Base-by-base conservation (phyloP, 2,888 invertebrate species). In the Erebia aethiops region DNA sequence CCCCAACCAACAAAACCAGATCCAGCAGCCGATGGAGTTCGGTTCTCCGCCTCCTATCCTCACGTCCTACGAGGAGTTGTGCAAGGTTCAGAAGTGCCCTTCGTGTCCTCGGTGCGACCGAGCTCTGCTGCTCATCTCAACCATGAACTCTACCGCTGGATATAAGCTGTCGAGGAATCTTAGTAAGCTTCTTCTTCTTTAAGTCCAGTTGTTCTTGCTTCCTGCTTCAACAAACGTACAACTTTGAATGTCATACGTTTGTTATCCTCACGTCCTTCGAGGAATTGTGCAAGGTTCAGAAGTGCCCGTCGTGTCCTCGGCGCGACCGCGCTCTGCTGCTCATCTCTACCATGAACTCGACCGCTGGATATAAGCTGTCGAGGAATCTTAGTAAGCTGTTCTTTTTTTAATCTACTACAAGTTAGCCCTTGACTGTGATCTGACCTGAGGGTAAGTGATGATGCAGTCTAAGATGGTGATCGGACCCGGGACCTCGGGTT, bases 81-180 rank as follows among this genome's bases (percentile, higher is more conserved):
- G 93, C 75, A 89, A 92, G 70, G 89, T 89, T 7, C 89, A 91
- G 74, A 85, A 85, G 2, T 94, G 94, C 69, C 93, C 93, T 0
- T 79, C 91, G 1, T 94, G 93, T 54, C 91, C 93, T 0, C 79
- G 92, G 0, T 93, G 93, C 57, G 93, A 93, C 71, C 80, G 91
- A 16, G 84, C 89, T 0, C 83, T 91, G 66, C 83, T 93, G 1
- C 86, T 91, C 63, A 92, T 93, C 62, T 83, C 91, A 0, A 80
- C 87, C 0, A 90, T 92, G 84, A 95, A 96, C 80, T 91, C 94
- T 58, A 95, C 91, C 83, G 93, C 66, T 90, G 95, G 75, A 71
- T 94, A 80, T 57, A 92, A 90, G 61, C 88, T 87, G 1, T 85
- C 88, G 61, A 84, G 92, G 57, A 91, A 90, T 68, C 89, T 89